Evolutionary conservation across 2,888 invertebrate genomes (phyloP).

Genomic region (Andrena hattorfiana): DNA sequence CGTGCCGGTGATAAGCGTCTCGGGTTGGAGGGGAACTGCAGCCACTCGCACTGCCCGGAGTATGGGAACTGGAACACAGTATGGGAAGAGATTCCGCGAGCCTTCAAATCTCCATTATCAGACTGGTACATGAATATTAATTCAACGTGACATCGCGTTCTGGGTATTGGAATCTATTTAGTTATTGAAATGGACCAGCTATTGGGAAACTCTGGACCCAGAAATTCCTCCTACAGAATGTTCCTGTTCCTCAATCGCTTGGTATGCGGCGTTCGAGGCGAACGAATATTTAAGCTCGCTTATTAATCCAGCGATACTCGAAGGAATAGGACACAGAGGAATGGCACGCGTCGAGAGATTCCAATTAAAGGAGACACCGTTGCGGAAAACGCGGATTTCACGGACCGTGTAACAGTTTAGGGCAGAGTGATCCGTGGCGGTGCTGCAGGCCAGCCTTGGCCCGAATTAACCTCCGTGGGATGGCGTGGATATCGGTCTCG

Average conservation of each 20-base stretch:
- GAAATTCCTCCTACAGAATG: too few relatives aligned
- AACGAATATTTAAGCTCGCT: constrained; percentile 17
- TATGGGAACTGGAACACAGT: constrained; percentile 39
- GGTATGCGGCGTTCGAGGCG: not conserved
- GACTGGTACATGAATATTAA: constrained; percentile 27
- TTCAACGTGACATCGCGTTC: not conserved
- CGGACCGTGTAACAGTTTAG: constrained; percentile 29
- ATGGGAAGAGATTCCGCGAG: constrained; percentile 28
- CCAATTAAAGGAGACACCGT: constrained; percentile 6
- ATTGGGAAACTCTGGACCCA: not conserved
- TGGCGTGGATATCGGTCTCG: constrained; percentile 44
- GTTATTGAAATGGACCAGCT: not conserved
- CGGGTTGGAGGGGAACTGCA: not conserved
- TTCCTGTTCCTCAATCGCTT: too few relatives aligned
- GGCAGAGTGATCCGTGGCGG: constrained; percentile 33
- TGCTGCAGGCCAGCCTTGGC: constrained; percentile 57
- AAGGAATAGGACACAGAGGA: not conserved
- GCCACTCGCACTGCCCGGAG: constrained; percentile 17
- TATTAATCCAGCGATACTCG: constrained; percentile 10
- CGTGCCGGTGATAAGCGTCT: constrained; percentile 56
- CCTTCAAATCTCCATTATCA: constrained; percentile 14
- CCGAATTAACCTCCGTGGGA: constrained; percentile 57
- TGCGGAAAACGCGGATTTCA: constrained; percentile 22
- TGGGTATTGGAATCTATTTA: not conserved
- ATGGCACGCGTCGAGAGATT: not conserved